Evolutionary conservation across 1,140 invertebrate species (phyloP), one percentile per base, ranked within the genome.

Genomic region (Lasioglossum baleicum): DNA sequence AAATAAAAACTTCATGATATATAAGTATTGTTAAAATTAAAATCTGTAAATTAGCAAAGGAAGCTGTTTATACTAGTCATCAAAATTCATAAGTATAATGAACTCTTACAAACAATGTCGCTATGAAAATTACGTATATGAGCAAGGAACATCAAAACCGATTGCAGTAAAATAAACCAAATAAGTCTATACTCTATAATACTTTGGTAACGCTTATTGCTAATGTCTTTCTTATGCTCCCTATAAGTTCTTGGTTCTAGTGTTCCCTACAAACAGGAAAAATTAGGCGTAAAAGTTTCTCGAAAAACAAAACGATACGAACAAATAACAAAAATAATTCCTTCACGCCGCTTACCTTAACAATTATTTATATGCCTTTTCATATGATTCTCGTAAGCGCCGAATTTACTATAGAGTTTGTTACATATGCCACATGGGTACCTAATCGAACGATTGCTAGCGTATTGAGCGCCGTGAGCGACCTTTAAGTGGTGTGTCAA

Each of bases 401-500:
- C 75, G 56, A 80, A 85, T 70, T 67, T 85, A 22, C 66, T 48
- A 31, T 86, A 86, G 8, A 51, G 31, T 61, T 86, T 86, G 1
- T 65, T 51, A 64, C 84, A 86, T 2, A 70, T 26, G 10, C 20
- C 48, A 61, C 86, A 87, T 53, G 22, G 65, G 22, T 76, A 80
- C n/a, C 7, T 68, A 51, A 11, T 60, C 6, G n/a, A 72, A 31
- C 3, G 6, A 75, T 60, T 48, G 20, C 11, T 7, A 56, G 2
- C 4, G 31, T 53, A 35, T 17, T 63, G 10, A 73, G 79, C 0
- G 1, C 70, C 5, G 40, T 86, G 84, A 11, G 2, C 7, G 20
- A n/a, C n/a, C 69, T 79, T 87, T 53, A 89, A 73, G 68, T 89
- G 88, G 2, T 88, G 76, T 48, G 56, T 10, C 67, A 89, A 79